These are phyloP conservation scores for Meteorus sp. DNA, from an alignment of 1,140 invertebrate species.

Conservation along the genomic window DNA sequence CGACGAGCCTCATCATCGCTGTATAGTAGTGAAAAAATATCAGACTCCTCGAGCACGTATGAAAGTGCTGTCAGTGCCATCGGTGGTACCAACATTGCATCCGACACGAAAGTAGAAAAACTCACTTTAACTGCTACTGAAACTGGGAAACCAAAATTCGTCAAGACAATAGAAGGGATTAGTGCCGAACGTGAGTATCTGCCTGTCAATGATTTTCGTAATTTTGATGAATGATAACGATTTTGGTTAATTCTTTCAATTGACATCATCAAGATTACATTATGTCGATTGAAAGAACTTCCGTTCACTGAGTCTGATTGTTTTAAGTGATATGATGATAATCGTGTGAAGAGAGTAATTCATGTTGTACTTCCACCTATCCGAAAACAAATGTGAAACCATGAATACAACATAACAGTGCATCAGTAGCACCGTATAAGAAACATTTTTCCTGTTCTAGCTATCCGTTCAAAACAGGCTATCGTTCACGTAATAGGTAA, in stretches of 20 bases:
- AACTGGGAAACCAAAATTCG: conserved; percentile 68
- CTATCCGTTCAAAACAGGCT: conserved; percentile 56
- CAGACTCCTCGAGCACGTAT: conserved; percentile 52
- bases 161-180: conserved; percentile 73
- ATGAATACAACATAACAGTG: conserved; percentile 15
- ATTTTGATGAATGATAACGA: background rate
- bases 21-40: conserved; percentile 46
- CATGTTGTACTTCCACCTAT: too few species aligned
- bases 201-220: background rate
- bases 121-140: conserved; percentile 48
- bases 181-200: conserved; percentile 76
- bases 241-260: background rate
- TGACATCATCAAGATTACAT: background rate
- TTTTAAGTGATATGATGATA: too few species aligned
- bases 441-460: conserved; percentile 57
- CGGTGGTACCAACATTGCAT: conserved; percentile 42
- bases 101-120: conserved; percentile 36
- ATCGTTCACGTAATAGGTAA: conserved; percentile 60
- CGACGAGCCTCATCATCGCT: conserved; percentile 44
- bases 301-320: too few species aligned
- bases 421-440: conserved; percentile 23
- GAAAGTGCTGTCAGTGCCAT: conserved; percentile 51
- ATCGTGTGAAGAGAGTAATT: too few species aligned
- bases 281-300: background rate
- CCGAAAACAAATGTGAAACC: too few species aligned